Evolutionary conservation across 2,113 vertebrate species (phyloP), one percentile per base, ranked within the genome.

Genomic region (Mionectes macconnelli): DNA sequence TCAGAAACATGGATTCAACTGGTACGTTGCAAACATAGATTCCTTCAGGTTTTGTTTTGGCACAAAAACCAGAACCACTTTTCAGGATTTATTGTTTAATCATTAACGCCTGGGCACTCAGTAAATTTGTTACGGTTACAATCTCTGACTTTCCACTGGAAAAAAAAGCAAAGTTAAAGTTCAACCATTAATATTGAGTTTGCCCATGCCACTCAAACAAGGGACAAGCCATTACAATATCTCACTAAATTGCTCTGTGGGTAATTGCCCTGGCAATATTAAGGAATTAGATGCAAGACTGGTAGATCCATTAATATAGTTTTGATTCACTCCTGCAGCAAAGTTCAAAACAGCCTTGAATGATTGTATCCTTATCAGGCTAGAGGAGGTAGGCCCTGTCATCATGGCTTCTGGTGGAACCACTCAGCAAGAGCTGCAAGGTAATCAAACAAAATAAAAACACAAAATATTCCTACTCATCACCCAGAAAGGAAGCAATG

Each of bases 1-100:
- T 77, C 67, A 85, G 37, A 83, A 91, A 92, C 72, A 50, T 8
- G 76, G 86, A 84, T 13, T 18, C n/a, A 60, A 72, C 25, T 5
- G 8, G 21, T 66, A 72, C 0, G 4, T 81, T 90, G 60, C 87
- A 91, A 87, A 87, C 35, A 81, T 12, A 69, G 67, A 91, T 79
- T 68, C 14, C 27, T 50, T 76, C 0, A 0, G 55, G 45, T 90
- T 95, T 91, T 94, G 30, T 83, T 85, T 91, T 70, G 55, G 78
- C 82, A 85, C 42, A 93, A 93, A 94, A 95, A 88, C 83, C 78
- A 87, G 93, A 91, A 53, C 25, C 37, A 62, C 63, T 94, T 89
- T 79, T 96, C 50, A 57, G 67, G 78, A 87, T 91, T 89, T 94
- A 83, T 79, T 91, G 86, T 79, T 89, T 79, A 95, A 95, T 85